A percentile compares a stretch with the other conserved stretches of the same genome.
These are phyloP conservation scores for Indri indri DNA, from an alignment of 2,113 vertebrate genomes.

Conservation along the genomic window DNA sequence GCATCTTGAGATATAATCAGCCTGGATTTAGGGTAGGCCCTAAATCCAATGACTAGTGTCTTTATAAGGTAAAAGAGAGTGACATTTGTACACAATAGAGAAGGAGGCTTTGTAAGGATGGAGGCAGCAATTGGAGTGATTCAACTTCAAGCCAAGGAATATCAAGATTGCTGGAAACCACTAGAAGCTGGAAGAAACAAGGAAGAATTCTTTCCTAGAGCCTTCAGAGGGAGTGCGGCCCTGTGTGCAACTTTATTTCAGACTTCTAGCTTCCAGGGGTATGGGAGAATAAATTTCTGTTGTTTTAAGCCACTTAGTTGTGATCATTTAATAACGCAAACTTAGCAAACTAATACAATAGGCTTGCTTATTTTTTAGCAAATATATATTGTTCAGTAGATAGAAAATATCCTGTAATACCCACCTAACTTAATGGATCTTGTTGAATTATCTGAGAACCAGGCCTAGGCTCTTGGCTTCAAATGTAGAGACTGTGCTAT, in stretches of 20 bases:
- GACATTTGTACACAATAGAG: neutral
- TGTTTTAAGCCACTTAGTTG: neutral
- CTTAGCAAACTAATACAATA: neutral
- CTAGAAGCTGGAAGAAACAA: neutral
- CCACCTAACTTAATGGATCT: neutral
- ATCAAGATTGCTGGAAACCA: neutral
- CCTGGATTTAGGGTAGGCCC: neutral
- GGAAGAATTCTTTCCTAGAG: neutral
- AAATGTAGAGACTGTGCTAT: neutral
- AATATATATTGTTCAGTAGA: neutral
- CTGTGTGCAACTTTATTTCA: neutral
- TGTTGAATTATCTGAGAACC: neutral
- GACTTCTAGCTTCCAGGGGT: neutral
- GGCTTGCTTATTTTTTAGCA: neutral
- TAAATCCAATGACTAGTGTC: neutral
- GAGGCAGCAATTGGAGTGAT: neutral
- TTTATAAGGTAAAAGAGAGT: neutral
- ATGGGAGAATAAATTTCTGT: neutral
- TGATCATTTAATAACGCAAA: neutral
- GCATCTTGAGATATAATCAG: neutral
- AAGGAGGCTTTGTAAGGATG: neutral
- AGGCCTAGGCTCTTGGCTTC: neutral
- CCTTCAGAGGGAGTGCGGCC: neutral
- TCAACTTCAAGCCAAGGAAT: neutral
- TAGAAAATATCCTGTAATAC: neutral